Evolutionary conservation across 2,113 vertebrate species (phyloP).

Genomic region (Hyla sarda): DNA sequence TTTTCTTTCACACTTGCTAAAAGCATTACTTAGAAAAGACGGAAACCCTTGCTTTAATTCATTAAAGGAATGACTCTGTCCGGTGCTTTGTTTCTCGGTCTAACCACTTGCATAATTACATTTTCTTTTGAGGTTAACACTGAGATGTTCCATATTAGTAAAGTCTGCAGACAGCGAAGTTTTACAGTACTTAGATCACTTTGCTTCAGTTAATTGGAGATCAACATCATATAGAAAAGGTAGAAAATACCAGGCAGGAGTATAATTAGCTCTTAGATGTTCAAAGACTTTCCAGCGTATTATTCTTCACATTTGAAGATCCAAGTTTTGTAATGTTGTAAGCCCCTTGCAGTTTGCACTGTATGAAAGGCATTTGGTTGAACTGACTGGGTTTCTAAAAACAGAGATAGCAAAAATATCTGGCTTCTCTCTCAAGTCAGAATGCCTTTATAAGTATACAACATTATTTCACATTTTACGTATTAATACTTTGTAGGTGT

Average conservation of each 20-base stretch:
- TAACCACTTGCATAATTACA: slow-evolving; percentile 41
- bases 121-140: slow-evolving; percentile 36
- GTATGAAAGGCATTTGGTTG: slow-evolving; percentile 4
- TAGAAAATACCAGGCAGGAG: not conserved
- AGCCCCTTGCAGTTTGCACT: slow-evolving; percentile 17
- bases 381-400: not conserved
- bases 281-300: not conserved
- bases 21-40: not conserved
- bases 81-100: not conserved
- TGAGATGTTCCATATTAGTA: slow-evolving; percentile 25
- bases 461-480: not conserved
- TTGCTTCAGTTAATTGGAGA: slow-evolving; percentile 44
- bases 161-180: slow-evolving; percentile 11
- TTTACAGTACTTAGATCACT: slow-evolving; percentile 33
- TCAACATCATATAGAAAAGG: slow-evolving; percentile 30
- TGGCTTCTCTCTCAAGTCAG: not conserved
- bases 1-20: not conserved
- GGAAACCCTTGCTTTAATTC: not conserved
- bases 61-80: slow-evolving; percentile 5
- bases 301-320: slow-evolving; percentile 27
- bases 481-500: not conserved
- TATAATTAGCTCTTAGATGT: slow-evolving; percentile 40
- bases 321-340: not conserved
- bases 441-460: not conserved
- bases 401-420: not conserved